A percentile compares a stretch with the other conserved stretches of the same genome.
These are phyloP conservation scores for Myopa tessellatipennis DNA, from an alignment of 2,888 invertebrate genomes.

Conservation along the genomic window DNA sequence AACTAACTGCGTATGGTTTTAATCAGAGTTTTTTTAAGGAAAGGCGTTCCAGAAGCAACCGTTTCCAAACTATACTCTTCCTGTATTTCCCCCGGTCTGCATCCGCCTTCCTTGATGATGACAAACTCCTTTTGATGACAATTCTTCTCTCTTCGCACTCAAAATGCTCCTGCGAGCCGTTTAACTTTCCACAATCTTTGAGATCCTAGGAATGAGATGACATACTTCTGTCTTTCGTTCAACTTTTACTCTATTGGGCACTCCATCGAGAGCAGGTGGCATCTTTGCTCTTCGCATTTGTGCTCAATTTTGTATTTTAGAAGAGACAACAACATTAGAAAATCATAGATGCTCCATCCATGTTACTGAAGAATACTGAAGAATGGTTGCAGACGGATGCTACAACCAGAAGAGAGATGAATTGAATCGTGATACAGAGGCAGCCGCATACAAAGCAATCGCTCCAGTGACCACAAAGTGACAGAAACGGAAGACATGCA, in stretches of 20 bases:
- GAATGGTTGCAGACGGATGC: constrained; percentile 19
- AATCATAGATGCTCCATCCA: constrained; percentile 1
- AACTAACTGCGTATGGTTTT: too few relatives aligned
- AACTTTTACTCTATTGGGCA: background rate
- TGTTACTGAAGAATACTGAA: background rate
- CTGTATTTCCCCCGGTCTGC: too few relatives aligned
- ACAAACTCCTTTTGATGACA: too few relatives aligned
- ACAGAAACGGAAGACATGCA: constrained; percentile 40
- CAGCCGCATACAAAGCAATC: constrained; percentile 62
- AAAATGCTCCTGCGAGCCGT: too few relatives aligned
- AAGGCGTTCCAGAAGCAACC: too few relatives aligned
- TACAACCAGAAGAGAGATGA: constrained; percentile 42
- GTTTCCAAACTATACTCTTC: too few relatives aligned
- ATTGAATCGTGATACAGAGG: constrained; percentile 41
- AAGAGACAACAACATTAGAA: background rate
- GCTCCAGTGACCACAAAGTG: constrained; percentile 58
- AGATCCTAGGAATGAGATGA: too few relatives aligned
- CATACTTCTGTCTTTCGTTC: too few relatives aligned
- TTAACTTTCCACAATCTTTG: too few relatives aligned
- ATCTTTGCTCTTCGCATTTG: background rate
- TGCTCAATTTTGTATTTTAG: background rate
- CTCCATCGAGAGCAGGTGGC: constrained; percentile 3
- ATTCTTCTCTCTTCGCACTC: too few relatives aligned
- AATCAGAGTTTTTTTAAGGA: too few relatives aligned
- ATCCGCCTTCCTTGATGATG: too few relatives aligned